These are phyloP conservation scores for Platycheirus albimanus DNA, from an alignment of 2,888 invertebrate species.

Conservation along the genomic window DNA sequence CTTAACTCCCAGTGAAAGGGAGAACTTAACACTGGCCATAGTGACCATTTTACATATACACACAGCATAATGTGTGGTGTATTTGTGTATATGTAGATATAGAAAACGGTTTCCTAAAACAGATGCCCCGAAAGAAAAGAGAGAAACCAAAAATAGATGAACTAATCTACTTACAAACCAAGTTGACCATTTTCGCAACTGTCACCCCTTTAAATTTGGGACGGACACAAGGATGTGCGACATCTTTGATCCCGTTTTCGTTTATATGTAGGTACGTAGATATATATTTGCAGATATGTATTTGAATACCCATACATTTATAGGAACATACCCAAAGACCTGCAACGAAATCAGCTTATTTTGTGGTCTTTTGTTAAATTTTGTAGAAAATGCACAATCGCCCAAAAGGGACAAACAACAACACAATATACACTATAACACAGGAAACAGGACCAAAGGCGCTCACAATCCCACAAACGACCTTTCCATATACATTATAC, in stretches of 20 bases:
- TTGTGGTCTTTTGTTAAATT: slow-evolving; percentile 73
- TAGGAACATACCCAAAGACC: slow-evolving; percentile 1
- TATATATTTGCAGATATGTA: slow-evolving; percentile 21
- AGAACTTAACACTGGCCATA: slow-evolving; percentile 18
- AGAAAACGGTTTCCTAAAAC: slow-evolving; percentile 9
- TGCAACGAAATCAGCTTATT: slow-evolving; percentile 72
- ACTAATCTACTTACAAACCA: slow-evolving; percentile 62
- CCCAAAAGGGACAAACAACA: slow-evolving; percentile 48
- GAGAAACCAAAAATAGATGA: slow-evolving; percentile 28
- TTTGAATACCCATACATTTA: not conserved
- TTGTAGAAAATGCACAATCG: slow-evolving; percentile 67
- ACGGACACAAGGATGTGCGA: slow-evolving; percentile 38
- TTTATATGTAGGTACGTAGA: no score
- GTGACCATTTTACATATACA: not conserved
- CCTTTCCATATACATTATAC: slow-evolving; percentile 6
- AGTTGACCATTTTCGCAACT: slow-evolving; percentile 56
- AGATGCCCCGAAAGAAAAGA: slow-evolving; percentile 5
- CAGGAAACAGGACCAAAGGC: slow-evolving; percentile 11
- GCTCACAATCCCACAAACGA: slow-evolving; percentile 43
- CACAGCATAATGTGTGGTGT: not conserved
- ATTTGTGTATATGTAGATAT: not conserved
- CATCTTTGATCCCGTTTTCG: slow-evolving; percentile 54
- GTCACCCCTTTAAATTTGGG: slow-evolving; percentile 27
- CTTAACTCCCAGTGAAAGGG: slow-evolving; percentile 13
- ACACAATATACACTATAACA: slow-evolving; percentile 5